phyloP scores from a whole-genome alignment of 2,113 vertebrate genomes.

The Holacanthus passer region DNA sequence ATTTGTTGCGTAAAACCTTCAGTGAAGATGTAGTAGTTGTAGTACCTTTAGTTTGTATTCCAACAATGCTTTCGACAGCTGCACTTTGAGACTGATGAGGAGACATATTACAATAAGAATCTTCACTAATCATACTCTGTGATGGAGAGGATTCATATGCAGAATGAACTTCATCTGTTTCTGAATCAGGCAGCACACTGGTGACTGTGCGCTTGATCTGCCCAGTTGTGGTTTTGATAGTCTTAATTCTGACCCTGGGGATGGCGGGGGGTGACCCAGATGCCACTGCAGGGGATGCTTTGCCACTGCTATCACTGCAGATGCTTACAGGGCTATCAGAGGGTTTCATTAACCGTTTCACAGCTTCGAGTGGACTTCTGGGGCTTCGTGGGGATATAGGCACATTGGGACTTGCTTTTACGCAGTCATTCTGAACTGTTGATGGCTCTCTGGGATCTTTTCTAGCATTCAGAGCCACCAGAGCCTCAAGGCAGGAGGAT shows the following conservation, averaged over 20 bases:
- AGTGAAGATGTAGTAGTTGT: slow-evolving; percentile 56
- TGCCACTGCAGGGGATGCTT: slow-evolving; percentile 90
- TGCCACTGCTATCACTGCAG: slow-evolving; percentile 93
- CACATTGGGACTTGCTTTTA: slow-evolving; percentile 90
- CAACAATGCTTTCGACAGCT: slow-evolving; percentile 67
- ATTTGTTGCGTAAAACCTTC: slow-evolving; percentile 70
- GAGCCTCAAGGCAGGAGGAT: slow-evolving; percentile 92
- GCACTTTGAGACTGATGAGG: slow-evolving; percentile 59
- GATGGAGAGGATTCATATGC: slow-evolving; percentile 88
- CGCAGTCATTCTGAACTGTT: slow-evolving; percentile 82
- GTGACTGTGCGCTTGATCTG: slow-evolving; percentile 96
- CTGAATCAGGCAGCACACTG: slow-evolving; percentile 91
- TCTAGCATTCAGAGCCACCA: slow-evolving; percentile 93
- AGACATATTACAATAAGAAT: slow-evolving; percentile 78
- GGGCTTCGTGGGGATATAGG: slow-evolving; percentile 94
- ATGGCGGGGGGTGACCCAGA: slow-evolving; percentile 92
- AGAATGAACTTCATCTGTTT: slow-evolving; percentile 90
- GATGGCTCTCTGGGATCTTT: slow-evolving; percentile 86
- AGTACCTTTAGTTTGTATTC: slow-evolving; percentile 62
- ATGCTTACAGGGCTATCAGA: slow-evolving; percentile 93
- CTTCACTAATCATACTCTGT: slow-evolving; percentile 86
- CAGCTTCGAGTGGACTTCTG: slow-evolving; percentile 91
- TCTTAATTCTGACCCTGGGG: slow-evolving; percentile 97
- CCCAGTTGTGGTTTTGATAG: slow-evolving; percentile 95
- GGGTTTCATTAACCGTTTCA: slow-evolving; percentile 89